A percentile compares a stretch with the other conserved stretches of the same genome.
These are phyloP conservation scores for Epiblema foenella DNA, from an alignment of 2,888 invertebrate genomes.

Conservation along the genomic window DNA sequence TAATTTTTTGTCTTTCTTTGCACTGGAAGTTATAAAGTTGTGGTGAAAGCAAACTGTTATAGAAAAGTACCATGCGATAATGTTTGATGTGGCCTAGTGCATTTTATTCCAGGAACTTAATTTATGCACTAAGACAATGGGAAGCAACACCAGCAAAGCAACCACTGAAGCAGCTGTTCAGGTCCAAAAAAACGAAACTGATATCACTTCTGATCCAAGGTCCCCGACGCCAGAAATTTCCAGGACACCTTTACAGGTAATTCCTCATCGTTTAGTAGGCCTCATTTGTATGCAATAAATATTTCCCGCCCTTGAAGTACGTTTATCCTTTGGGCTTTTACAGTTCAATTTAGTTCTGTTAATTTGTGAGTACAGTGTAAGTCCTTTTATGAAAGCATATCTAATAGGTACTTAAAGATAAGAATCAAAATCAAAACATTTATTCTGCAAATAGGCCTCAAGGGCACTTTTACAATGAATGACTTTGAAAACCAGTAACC, in stretches of 20 bases:
- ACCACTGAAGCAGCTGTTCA: slow-evolving; percentile 60
- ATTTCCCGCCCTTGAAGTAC: slow-evolving; percentile 4
- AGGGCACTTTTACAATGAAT: too few relatives aligned
- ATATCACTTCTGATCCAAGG: slow-evolving; percentile 81
- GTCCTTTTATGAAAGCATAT: too few relatives aligned
- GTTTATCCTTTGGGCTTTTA: background rate
- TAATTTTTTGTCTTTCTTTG: slow-evolving; percentile 50
- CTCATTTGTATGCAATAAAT: background rate
- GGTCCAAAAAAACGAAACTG: slow-evolving; percentile 62
- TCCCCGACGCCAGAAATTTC: slow-evolving; percentile 86
- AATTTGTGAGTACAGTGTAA: background rate
- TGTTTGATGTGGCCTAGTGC: slow-evolving; percentile 33
- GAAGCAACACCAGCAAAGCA: slow-evolving; percentile 75
- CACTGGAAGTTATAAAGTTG: slow-evolving; percentile 20
- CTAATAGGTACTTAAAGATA: too few relatives aligned
- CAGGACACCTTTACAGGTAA: slow-evolving; percentile 86
- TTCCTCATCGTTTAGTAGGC: slow-evolving; percentile 37
- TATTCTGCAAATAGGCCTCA: too few relatives aligned
- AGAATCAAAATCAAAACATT: too few relatives aligned
- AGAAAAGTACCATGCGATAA: slow-evolving; percentile 15
- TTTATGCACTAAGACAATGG: slow-evolving; percentile 61
- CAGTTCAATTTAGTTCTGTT: background rate
- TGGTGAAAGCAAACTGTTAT: slow-evolving; percentile 17
- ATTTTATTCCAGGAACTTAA: slow-evolving; percentile 17
- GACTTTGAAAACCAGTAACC: background rate